Conservation (phyloP, 2,888 invertebrate species). For the Agonopterix arenella region DNA sequence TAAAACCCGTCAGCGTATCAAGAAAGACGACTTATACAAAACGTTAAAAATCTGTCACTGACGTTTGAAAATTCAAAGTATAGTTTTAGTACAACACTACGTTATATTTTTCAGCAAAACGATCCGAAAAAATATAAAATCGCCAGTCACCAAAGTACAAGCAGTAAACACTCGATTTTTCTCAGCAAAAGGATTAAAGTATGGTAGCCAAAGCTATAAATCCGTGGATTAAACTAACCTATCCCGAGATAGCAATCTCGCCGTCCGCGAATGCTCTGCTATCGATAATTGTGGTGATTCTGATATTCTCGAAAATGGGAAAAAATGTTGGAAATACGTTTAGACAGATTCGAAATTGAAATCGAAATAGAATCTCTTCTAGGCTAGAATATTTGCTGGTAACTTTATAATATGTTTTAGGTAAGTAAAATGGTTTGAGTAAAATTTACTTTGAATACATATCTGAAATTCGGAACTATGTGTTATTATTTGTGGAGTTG, state of each 20-base stretch:
- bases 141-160: too few relatives aligned
- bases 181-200: constrained; percentile 53
- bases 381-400: not conserved
- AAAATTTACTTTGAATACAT: too few relatives aligned
- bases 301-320: constrained; percentile 44
- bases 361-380: not conserved
- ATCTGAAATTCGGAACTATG: too few relatives aligned
- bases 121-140: not conserved
- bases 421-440: too few relatives aligned
- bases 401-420: not conserved
- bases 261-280: constrained; percentile 43
- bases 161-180: constrained; percentile 29
- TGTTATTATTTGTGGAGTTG: too few relatives aligned
- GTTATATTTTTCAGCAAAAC: not conserved
- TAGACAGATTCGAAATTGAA: too few relatives aligned
- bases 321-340: not conserved
- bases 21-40: too few relatives aligned
- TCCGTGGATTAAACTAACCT: constrained; percentile 66
- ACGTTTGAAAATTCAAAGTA: too few relatives aligned
- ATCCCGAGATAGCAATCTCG: constrained; percentile 64
- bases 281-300: constrained; percentile 67
- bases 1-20: too few relatives aligned
- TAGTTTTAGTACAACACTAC: too few relatives aligned
- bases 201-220: constrained; percentile 59
- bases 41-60: too few relatives aligned